phyloP scores from a whole-genome alignment of 37 sponge, comb jelly and placozoan species.

The Geodia barretti region DNA sequence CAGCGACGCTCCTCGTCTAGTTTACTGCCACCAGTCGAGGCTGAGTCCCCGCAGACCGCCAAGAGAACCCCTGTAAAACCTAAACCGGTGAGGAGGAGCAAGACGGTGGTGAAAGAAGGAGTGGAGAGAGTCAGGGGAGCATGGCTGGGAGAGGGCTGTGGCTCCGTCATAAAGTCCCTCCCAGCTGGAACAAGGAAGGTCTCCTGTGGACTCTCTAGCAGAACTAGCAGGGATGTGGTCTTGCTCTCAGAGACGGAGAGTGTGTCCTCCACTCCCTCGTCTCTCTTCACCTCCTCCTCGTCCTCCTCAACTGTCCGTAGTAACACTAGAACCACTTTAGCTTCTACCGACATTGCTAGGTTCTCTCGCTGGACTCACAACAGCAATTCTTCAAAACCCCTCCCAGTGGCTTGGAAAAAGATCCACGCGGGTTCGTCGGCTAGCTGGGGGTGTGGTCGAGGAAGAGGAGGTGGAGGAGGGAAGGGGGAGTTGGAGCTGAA shows the following conservation, averaged over 20 bases:
- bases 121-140: too few relatives aligned
- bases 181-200: too few relatives aligned
- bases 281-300: background rate
- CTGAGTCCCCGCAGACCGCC: too few relatives aligned
- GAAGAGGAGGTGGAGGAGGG: background rate
- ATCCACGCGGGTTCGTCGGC: background rate
- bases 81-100: too few relatives aligned
- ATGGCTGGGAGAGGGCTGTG: too few relatives aligned
- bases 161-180: too few relatives aligned
- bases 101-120: too few relatives aligned
- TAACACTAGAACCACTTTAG: background rate
- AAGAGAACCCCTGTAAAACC: too few relatives aligned
- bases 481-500: constrained; percentile 13
- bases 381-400: background rate
- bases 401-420: background rate
- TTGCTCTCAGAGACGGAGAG: background rate
- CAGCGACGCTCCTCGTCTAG: too few relatives aligned
- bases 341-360: background rate
- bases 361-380: background rate
- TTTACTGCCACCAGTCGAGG: too few relatives aligned
- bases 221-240: background rate
- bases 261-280: background rate
- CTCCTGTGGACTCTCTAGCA: too few relatives aligned
- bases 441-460: background rate
- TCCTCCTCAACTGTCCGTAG: background rate